Conservation (phyloP, 1,140 invertebrate species). For the Eumeta japonica region DNA sequence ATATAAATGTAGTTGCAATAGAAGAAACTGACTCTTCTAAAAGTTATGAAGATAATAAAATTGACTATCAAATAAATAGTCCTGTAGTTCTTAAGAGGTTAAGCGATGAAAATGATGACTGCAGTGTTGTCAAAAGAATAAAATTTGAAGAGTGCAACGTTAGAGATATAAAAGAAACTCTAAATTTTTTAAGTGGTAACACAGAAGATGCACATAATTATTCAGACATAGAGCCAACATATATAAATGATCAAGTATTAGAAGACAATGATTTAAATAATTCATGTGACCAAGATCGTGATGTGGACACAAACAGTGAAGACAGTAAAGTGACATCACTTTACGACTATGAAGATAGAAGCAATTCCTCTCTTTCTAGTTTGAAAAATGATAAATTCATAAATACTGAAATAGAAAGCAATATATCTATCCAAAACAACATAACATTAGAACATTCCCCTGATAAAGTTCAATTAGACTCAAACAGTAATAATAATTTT, state of each 20-base stretch:
- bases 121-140: conserved; percentile 32
- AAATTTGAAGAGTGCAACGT: conserved; percentile 34
- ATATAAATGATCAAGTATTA: conserved; percentile 27
- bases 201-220: conserved; percentile 22
- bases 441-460: too few species aligned
- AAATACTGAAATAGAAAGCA: too few species aligned
- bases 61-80: conserved; percentile 26
- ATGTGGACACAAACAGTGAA: conserved; percentile 41
- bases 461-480: too few species aligned
- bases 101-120: conserved; percentile 37
- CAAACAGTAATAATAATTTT: too few species aligned
- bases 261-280: conserved; percentile 30
- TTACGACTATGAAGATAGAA: conserved; percentile 50
- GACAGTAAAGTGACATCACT: conserved; percentile 46
- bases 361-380: conserved; percentile 44
- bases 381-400: conserved; percentile 22
- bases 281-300: conserved; percentile 30
- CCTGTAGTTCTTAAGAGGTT: conserved; percentile 31
- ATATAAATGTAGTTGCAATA: conserved; percentile 45
- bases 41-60: conserved; percentile 37
- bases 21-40: conserved; percentile 38
- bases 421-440: too few species aligned
- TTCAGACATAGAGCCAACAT: conserved; percentile 33
- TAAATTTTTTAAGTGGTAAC: conserved; percentile 28
- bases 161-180: conserved; percentile 22